Evolutionary conservation across 2,797 vertebrate genomes (phyloP).

Genomic region (Scomberomorus guttatus): DNA sequence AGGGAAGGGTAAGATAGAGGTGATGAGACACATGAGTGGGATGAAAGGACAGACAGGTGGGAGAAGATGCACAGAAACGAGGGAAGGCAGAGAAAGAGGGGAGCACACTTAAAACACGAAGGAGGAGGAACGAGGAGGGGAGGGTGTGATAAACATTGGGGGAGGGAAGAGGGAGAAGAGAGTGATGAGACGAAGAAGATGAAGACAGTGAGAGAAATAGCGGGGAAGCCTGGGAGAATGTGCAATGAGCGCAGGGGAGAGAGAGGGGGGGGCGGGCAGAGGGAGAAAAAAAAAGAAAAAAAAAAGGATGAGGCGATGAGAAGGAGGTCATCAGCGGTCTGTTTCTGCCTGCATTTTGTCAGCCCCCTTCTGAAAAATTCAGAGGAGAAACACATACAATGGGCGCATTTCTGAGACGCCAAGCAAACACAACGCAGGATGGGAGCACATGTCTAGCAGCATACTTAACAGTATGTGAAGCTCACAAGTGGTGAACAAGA

Average conservation of each 20-base stretch:
- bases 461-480: conserved; percentile 52
- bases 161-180: conserved; percentile 47
- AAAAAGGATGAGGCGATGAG: conserved; percentile 59
- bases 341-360: conserved; percentile 74
- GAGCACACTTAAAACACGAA: conserved; percentile 46
- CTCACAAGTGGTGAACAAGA: conserved; percentile 64
- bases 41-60: conserved; percentile 74
- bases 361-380: conserved; percentile 79
- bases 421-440: conserved; percentile 46
- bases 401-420: conserved; percentile 41
- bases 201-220: conserved; percentile 63
- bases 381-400: conserved; percentile 69
- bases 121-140: conserved; percentile 45
- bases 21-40: conserved; percentile 64
- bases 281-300: not conserved
- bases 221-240: conserved; percentile 69
- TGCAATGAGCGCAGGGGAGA: conserved; percentile 38
- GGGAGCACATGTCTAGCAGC: conserved; percentile 54
- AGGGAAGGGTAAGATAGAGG: conserved; percentile 58
- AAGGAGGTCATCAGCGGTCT: conserved; percentile 80
- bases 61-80: conserved; percentile 50
- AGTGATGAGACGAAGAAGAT: conserved; percentile 61
- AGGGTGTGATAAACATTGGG: conserved; percentile 61
- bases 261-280: not conserved
- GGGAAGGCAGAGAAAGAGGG: conserved; percentile 38